Evolutionary conservation across 2,797 vertebrate species (phyloP), one percentile per base, ranked within the genome.

Genomic region (Xerus rutilus): DNA sequence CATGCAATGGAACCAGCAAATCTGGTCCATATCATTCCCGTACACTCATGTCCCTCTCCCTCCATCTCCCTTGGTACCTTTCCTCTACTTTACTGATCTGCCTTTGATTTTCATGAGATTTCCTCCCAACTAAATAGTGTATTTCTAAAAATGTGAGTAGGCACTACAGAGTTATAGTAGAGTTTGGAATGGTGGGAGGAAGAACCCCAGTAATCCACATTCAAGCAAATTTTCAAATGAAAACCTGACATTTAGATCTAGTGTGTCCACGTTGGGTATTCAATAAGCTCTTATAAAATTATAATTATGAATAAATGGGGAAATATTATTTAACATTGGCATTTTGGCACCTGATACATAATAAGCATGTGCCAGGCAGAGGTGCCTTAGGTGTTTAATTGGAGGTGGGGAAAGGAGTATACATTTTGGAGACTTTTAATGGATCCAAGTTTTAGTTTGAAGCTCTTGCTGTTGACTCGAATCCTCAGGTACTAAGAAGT

Each of bases 251-350:
- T 1, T 8, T 28, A 7, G 21, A 18, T 1, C 3, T 21, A 7
- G 21, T 10, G 3, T 30, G 0, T 4, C 12, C 3, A 18, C 15
- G 17, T 25, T 18, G 13, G 1, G 25, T 35, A 0, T 30, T 28
- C 12, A 3, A 6, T 11, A 65, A 8, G 3, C 0, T 49, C 2
- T 49, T 11, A 49, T 49, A 49, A 69, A n/a, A 32, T 59, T 2
- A 2, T 0, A 7, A 15, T n/a, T n/a, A 7, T 28, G 28, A 1
- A 28, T 11, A 39, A 5, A 1, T 3, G 2, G 23, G 2, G 18
- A 30, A 18, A 9, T 1, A n/a, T 1, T 3, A 7, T 13, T 57
- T 15, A 13, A 6, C 15, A 13, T 2, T 5, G 17, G 7, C 6
- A 3, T 9, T 0, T 8, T 11, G 57, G 20, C 15, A 0, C 28